Percentiles rank a stretch among this genome's conserved stretches.
phyloP scores from a whole-genome alignment of 2,113 vertebrate genomes.

The Brienomyrus longianalis region DNA sequence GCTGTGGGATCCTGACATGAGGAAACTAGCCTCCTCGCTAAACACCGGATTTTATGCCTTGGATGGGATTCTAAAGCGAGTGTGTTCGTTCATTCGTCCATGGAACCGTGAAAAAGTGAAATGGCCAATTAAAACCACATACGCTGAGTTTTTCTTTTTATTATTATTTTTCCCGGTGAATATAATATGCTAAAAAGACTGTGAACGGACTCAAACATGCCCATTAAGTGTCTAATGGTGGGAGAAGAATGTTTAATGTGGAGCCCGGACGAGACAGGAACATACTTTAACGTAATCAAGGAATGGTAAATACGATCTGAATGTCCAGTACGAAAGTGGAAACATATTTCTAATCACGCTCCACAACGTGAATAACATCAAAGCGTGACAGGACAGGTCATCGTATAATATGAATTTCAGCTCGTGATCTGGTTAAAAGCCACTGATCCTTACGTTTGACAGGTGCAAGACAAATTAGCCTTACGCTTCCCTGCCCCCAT shows the following conservation, averaged over 20 bases:
- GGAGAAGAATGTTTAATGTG: background rate
- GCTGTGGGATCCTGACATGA: background rate
- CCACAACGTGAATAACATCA: background rate
- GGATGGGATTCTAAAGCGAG: background rate
- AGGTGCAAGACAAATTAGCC: slow-evolving; percentile 20
- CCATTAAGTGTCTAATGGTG: background rate
- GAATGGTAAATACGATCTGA: background rate
- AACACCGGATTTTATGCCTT: background rate
- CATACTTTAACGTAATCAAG: background rate
- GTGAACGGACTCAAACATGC: background rate
- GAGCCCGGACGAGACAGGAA: background rate
- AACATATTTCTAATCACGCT: background rate
- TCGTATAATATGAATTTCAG: background rate
- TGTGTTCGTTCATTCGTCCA: background rate
- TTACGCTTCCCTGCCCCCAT: background rate
- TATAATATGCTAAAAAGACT: background rate
- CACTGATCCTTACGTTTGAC: background rate
- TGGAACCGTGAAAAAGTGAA: background rate
- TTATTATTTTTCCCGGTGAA: background rate
- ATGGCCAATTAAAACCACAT: slow-evolving; percentile 7
- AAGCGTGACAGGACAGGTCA: background rate
- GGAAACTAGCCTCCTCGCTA: background rate
- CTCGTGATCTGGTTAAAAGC: background rate
- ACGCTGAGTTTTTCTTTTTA: background rate
- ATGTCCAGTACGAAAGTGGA: background rate